These are phyloP conservation scores for Porites lobata DNA, from an alignment of 92 coral and sea anemone genomes.

Conservation along the genomic window DNA sequence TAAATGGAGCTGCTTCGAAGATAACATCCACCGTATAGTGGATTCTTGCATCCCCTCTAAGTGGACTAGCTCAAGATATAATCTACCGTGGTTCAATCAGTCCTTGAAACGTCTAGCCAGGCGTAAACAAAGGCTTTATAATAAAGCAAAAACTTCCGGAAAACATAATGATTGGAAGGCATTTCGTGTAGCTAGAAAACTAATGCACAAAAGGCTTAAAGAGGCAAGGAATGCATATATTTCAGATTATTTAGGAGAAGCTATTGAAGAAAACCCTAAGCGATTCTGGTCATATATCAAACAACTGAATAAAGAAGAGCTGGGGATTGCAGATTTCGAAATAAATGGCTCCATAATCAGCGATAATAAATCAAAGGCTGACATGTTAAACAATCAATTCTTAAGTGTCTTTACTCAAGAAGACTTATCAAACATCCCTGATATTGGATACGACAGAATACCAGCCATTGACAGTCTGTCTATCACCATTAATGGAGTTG, in stretches of 20 bases:
- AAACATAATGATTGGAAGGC: slow-evolving; percentile 43
- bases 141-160: slow-evolving; percentile 1
- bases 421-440: slow-evolving; percentile 37
- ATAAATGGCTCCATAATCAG: slow-evolving; percentile 23
- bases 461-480: slow-evolving; percentile 21
- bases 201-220: slow-evolving; percentile 1
- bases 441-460: slow-evolving; percentile 23
- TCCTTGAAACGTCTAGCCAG: slow-evolving; percentile 26
- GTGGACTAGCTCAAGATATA: slow-evolving; percentile 13
- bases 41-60: slow-evolving; percentile 3
- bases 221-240: slow-evolving; percentile 38
- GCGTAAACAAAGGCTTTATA: too few species aligned
- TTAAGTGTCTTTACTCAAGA: slow-evolving; percentile 43
- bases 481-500: slow-evolving; percentile 39
- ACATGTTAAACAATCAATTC: slow-evolving; percentile 47
- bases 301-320: slow-evolving; percentile 21
- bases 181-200: slow-evolving; percentile 41
- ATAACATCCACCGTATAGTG: not conserved
- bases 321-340: slow-evolving; percentile 40
- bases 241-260: slow-evolving; percentile 12
- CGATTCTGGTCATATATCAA: slow-evolving; percentile 30
- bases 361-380: slow-evolving; percentile 35
- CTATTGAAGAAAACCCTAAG: slow-evolving; percentile 58
- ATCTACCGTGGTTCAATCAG: slow-evolving; percentile 28
- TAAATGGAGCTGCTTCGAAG: too few species aligned